Percentiles rank a stretch among this genome's conserved stretches.
phyloP scores from a whole-genome alignment of 1,140 invertebrate species.

The Drosophila melanica region DNA sequence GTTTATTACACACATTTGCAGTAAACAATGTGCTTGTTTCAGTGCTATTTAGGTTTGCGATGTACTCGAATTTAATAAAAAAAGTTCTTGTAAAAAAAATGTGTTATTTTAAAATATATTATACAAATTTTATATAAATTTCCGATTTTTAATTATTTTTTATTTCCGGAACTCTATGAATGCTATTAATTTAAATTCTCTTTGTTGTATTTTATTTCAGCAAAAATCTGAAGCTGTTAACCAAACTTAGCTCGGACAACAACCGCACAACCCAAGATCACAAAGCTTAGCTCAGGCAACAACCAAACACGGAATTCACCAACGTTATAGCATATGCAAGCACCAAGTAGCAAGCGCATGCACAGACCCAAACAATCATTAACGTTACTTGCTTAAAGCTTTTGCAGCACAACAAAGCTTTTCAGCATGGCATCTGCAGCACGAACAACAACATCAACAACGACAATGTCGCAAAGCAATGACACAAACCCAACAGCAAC shows the following conservation, averaged over 20 bases:
- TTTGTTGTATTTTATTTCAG: slow-evolving; percentile 6
- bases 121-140: neutral
- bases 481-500: slow-evolving; percentile 41
- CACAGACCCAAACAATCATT: slow-evolving; percentile 28
- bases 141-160: neutral
- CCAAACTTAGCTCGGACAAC: slow-evolving; percentile 26
- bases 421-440: slow-evolving; percentile 44
- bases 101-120: neutral
- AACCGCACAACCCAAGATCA: slow-evolving; percentile 39
- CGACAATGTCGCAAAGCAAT: slow-evolving; percentile 26
- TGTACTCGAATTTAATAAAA: neutral
- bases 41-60: too few species aligned
- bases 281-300: slow-evolving; percentile 25
- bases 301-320: slow-evolving; percentile 12
- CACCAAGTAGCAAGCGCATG: slow-evolving; percentile 12
- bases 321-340: slow-evolving; percentile 3
- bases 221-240: slow-evolving; percentile 9
- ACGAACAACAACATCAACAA: slow-evolving; percentile 2
- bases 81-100: too few species aligned
- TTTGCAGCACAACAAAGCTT: slow-evolving; percentile 6
- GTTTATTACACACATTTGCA: neutral
- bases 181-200: neutral
- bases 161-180: neutral
- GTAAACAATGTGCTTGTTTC: neutral
- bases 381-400: slow-evolving; percentile 25